phyloP scores from a whole-genome alignment of 2,113 vertebrate genomes.

The Pagrus major region DNA sequence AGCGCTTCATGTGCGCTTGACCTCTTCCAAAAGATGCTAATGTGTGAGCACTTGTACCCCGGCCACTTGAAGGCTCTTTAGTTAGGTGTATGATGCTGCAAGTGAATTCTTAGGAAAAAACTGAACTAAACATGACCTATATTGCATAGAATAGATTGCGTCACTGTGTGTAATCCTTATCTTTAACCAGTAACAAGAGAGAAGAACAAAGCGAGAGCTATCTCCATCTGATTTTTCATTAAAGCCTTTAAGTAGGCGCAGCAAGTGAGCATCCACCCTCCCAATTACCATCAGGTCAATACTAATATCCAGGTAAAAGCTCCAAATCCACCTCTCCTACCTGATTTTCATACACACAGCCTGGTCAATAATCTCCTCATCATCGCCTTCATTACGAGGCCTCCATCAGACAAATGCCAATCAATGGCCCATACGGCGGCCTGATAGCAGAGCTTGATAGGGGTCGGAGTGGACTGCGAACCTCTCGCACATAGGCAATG shows the following conservation, averaged over 20 bases:
- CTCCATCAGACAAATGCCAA: constrained; percentile 72
- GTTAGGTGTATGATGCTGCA: not conserved
- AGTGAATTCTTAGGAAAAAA: constrained; percentile 12
- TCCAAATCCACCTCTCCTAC: constrained; percentile 57
- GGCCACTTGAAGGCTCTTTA: constrained; percentile 42
- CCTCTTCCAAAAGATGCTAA: constrained; percentile 69
- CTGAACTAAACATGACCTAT: not conserved
- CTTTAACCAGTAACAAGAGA: constrained; percentile 21
- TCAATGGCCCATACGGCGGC: constrained; percentile 63
- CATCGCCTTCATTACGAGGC: constrained; percentile 68
- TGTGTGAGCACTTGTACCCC: constrained; percentile 44
- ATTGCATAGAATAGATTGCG: not conserved
- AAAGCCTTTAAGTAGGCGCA: constrained; percentile 50
- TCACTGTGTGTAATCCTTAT: not conserved
- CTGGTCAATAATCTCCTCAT: constrained; percentile 75
- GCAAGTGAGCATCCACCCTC: constrained; percentile 45
- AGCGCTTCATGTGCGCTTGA: constrained; percentile 63
- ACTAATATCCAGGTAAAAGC: constrained; percentile 74
- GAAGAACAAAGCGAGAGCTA: constrained; percentile 8
- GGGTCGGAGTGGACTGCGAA: constrained; percentile 57
- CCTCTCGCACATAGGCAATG: constrained; percentile 32
- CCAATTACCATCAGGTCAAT: constrained; percentile 69
- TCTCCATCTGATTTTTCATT: constrained; percentile 52
- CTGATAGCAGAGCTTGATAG: constrained; percentile 60
- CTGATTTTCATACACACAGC: constrained; percentile 66